Evolutionary conservation across 1,140 invertebrate species (phyloP), one percentile per base, ranked within the genome.

Genomic region (Nasonia giraulti): DNA sequence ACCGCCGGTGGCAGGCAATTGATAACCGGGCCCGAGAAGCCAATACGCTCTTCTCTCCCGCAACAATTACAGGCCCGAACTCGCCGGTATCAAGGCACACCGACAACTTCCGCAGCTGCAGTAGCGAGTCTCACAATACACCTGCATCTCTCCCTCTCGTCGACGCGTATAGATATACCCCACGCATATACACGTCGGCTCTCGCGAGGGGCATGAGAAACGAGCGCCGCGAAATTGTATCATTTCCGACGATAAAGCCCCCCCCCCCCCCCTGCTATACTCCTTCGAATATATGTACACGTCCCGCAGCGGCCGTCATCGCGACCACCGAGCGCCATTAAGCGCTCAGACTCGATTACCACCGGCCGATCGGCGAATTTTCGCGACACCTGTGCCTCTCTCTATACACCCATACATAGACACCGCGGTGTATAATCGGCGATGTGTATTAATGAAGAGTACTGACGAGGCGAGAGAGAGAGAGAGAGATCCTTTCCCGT

Each of bases 221-320:
- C 47, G 80, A 27, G 69, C 37, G 33, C 50, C 84, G 23, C 75
- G 69, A 76, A 85, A 85, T 85, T 85, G 69, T 81, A 80, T 85
- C 84, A 85, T 80, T 85, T 81, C 84, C 79, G 84, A 20, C 78
- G 84, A 85, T 85, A 85, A 85, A 85, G 73, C 37, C 68, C 5
- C 14, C 27, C 8, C 6, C 27, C n/a, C 5, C 31, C 31, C 8
- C 10, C 7, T 12, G 23, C 12, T 44, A 0, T 44, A 23, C 77
- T 27, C 23, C 68, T 71, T 71, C 23, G 27, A 40, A 68, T 27
- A 73, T 55, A 33, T 33, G 27, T n/a, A 55, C 44, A 27, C 69
- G 37, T 62, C 81, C 31, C 73, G 23, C 23, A 33, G 68, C 33
- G 33, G 31, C 1, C 66, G 11, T 37, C 23, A 11, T 17, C 44